A percentile compares a stretch with the other conserved stretches of the same genome.
Conservation (phyloP, 2,888 invertebrate species). For the Metalampra italica region DNA sequence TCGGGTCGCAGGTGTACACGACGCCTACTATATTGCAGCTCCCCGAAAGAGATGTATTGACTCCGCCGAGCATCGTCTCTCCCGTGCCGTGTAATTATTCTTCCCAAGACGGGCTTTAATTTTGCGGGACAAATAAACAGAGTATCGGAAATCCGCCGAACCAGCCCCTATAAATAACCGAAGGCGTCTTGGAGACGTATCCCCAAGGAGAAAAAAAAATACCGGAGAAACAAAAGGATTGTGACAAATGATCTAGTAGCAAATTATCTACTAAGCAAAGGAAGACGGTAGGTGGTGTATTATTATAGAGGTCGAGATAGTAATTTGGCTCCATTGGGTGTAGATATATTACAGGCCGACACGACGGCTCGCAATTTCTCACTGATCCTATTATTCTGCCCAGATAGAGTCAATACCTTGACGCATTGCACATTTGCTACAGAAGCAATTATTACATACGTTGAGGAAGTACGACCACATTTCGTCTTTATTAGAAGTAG, state of each 20-base stretch:
- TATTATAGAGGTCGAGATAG: slow-evolving; percentile 24
- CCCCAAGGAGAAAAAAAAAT: slow-evolving; percentile 27
- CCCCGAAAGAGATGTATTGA: slow-evolving; percentile 36
- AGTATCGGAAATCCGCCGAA: slow-evolving; percentile 14
- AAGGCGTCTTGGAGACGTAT: slow-evolving; percentile 20
- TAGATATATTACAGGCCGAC: slow-evolving; percentile 36
- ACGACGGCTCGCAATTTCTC: slow-evolving; percentile 26
- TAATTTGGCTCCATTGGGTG: slow-evolving; percentile 13
- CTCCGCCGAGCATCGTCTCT: slow-evolving; percentile 28
- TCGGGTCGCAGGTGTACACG: slow-evolving; percentile 50
- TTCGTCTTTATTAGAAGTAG: not conserved
- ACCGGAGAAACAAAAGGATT: slow-evolving; percentile 23
- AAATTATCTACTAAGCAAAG: slow-evolving; percentile 25
- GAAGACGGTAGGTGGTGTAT: slow-evolving; percentile 18
- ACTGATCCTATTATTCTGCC: slow-evolving; percentile 39
- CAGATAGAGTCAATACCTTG: slow-evolving; percentile 33
- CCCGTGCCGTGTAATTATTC: slow-evolving; percentile 31
- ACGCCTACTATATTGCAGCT: slow-evolving; percentile 42
- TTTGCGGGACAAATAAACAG: slow-evolving; percentile 25
- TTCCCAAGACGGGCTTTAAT: slow-evolving; percentile 23
- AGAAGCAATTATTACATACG: slow-evolving; percentile 21
- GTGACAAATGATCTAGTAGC: slow-evolving; percentile 35
- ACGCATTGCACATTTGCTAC: slow-evolving; percentile 27
- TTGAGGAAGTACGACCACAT: not conserved
- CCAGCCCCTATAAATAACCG: slow-evolving; percentile 28